A percentile compares a stretch with the other conserved stretches of the same genome.
Evolutionary conservation across 2,113 vertebrate genomes (phyloP).

Genomic region (Paratilapia polleni): DNA sequence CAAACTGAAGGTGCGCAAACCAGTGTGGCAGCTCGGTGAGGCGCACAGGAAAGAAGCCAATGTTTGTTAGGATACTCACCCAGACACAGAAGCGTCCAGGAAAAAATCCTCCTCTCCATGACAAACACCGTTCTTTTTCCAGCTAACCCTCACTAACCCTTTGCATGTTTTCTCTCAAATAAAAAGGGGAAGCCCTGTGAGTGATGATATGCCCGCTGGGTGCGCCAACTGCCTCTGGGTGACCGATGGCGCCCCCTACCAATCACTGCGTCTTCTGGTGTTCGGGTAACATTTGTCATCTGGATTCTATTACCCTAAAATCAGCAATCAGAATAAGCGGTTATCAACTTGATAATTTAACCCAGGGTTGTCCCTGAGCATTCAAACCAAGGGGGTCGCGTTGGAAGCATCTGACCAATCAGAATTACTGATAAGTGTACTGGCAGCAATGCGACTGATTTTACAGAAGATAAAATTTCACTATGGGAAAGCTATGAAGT

Average conservation of each 20-base stretch:
- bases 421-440: too few species aligned
- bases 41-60: not conserved
- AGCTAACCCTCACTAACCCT: not conserved
- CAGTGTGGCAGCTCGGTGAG: conserved; percentile 52
- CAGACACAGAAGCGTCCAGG: conserved; percentile 14
- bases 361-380: too few species aligned
- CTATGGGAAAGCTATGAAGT: too few species aligned
- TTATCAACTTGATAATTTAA: too few species aligned
- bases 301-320: too few species aligned
- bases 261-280: conserved; percentile 31
- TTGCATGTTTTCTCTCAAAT: accelerated
- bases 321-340: too few species aligned
- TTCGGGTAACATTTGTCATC: conserved; percentile 1
- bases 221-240: not conserved
- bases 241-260: conserved; percentile 45
- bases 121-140: not conserved
- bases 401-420: too few species aligned
- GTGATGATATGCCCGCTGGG: not conserved
- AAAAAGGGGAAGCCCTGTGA: not conserved
- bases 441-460: too few species aligned
- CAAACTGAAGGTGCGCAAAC: conserved; percentile 21
- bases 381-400: too few species aligned
- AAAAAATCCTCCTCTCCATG: conserved; percentile 22
- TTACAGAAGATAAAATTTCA: too few species aligned
- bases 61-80: conserved; percentile 54